Base-by-base conservation (phyloP, 2,797 vertebrate genomes). In the Orestias chungarensis region DNA sequence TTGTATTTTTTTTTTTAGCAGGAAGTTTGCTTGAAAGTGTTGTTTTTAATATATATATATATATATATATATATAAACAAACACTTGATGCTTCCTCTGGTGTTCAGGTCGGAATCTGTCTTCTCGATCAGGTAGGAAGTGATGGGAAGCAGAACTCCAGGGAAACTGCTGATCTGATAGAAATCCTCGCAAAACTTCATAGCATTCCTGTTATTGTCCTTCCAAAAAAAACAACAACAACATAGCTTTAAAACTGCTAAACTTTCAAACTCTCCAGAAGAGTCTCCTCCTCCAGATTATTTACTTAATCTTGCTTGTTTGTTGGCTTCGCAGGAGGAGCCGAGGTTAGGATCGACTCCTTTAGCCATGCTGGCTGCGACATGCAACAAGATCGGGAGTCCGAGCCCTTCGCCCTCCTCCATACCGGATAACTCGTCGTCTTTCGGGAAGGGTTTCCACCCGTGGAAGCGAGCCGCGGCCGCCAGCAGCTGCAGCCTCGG, bases 341-440 rank as follows among this genome's bases (percentile, higher is more conserved):
- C 97, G 94, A 95, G 97, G 91, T 95, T 98, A 92, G 97, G 97
- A 95, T 98, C 97, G 85, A 99, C 97, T 95, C 97, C 97, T 91
- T 95, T 99, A 96, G 97, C 97, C 95, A 99, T 99, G 97, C 94
- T 99, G 77, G 97, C 97, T 82, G 97, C 97, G 87, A 99, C 97
- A 93, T 99, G 97, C 84, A 99, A 98, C 91, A 99, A 99, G 94
- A 99, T 99, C 90, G 97, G 97, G 93, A 98, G 96, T 88, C 95
- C 97, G 91, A 97, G 96, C 94, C 97, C 97, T 79, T 99, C 97
- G 78, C 96, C 96, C 42, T 98, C 97, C 20, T 86, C 97, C 44
- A 95, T 98, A 84, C 96, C 97, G 93, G 97, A 99, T 95, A 96
- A 95, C 88, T 91, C 96, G 9, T 93, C 96, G 43, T 95, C 96